Base-by-base conservation (phyloP, 2,113 vertebrate species). In the Psilopogon haemacephalus region DNA sequence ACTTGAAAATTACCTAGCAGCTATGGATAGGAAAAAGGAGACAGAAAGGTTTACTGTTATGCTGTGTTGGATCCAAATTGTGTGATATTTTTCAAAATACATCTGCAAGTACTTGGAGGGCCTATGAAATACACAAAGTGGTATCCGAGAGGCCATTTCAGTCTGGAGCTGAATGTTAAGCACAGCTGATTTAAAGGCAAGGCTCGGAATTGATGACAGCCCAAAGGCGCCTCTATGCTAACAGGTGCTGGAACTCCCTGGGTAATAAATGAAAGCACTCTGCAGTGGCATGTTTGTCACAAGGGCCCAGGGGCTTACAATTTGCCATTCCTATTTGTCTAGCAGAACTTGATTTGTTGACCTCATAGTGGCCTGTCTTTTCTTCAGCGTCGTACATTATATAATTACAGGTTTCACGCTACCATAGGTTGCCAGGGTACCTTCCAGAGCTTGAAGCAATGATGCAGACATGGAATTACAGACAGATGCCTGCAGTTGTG, bases 281-380 rank as follows among this genome's bases (percentile, higher is more conserved):
- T 46, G 62, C 4, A 60, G 52, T 20, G 65, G 30, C 18, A 4
- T 40, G 40, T 70, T 82, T 62, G 90, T 82, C 84, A 71, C 71
- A 35, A 48, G 62, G 65, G 38, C 90, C 79, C 50, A 24, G 63
- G 40, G 75, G 84, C 84, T 92, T 68, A 24, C 44, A 78, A 62
- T 15, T 78, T 79, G 35, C 56, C 35, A 4, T 12, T 65, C 37
- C 70, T 13, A 64, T 76, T 77, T 87, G 69, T 81, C 69, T 80
- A 27, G 46, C 74, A 89, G 73, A 81, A 27, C 73, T 50, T 40
- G 82, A 60, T 89, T 92, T 76, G 86, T 92, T 89, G 77, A 74
- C 67, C 75, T 92, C 1, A 1, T 44, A 62, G 89, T 7, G 28
- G 71, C 27, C 70, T 76, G 67, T 62, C 70, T 78, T 88, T 72